Conservation (phyloP, 2,797 vertebrate genomes). For the Sphenopsis melanotis region DNA sequence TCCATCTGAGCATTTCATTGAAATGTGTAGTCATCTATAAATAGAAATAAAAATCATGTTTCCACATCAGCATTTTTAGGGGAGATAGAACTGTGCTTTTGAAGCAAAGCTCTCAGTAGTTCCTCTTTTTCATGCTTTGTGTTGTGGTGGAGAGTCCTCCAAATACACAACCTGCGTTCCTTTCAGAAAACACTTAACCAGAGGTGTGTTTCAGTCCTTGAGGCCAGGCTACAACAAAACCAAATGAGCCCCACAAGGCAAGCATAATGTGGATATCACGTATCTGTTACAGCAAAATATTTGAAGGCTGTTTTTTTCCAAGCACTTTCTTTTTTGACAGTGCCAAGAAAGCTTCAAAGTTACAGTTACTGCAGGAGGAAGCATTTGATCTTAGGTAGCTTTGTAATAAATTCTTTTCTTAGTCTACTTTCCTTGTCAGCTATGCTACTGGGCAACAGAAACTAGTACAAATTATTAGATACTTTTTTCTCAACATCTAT, state of each 20-base stretch:
- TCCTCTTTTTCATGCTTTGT: background rate
- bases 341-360: background rate
- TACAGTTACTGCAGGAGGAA: background rate
- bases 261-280: fast-evolving
- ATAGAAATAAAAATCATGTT: background rate
- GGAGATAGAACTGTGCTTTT: background rate
- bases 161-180: background rate
- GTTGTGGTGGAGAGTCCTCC: background rate
- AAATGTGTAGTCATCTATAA: background rate
- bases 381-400: background rate
- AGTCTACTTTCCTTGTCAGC: background rate
- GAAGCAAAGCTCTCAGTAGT: background rate
- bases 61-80: background rate
- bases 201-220: background rate
- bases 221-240: background rate
- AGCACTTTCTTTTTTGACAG: background rate
- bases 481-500: fast-evolving
- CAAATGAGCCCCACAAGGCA: background rate
- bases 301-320: background rate
- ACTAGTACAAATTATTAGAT: background rate
- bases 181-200: background rate
- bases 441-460: background rate
- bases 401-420: background rate
- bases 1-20: background rate
- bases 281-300: background rate